These are phyloP conservation scores for Sebastes variabilis DNA, from an alignment of 2,797 vertebrate genomes.

Conservation along the genomic window DNA sequence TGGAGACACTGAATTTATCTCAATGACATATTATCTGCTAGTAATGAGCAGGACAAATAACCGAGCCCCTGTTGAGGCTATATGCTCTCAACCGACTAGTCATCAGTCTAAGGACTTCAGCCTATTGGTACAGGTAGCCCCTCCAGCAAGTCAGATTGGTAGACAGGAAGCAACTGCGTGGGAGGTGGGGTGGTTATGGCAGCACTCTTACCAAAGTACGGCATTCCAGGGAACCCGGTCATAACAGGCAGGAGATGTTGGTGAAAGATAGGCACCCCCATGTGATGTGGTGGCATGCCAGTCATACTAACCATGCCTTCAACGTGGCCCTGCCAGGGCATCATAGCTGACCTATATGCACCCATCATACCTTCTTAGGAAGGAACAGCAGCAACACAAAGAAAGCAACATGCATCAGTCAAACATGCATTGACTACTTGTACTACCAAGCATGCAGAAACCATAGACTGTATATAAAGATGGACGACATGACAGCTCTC, in stretches of 20 bases:
- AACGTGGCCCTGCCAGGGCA: constrained; percentile 88
- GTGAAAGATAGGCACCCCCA: constrained; percentile 89
- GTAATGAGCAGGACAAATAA: constrained; percentile 16
- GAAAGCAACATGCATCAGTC: constrained; percentile 95
- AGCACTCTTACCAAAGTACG: constrained; percentile 91
- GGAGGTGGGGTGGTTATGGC: constrained; percentile 65
- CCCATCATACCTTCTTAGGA: constrained; percentile 90
- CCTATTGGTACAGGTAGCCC: constrained; percentile 84
- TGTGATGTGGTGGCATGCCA: constrained; percentile 93
- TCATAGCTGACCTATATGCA: constrained; percentile 91
- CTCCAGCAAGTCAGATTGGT: constrained; percentile 84
- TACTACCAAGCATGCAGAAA: constrained; percentile 49
- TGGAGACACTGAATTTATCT: not conserved
- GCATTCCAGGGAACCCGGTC: constrained; percentile 90
- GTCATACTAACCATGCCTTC: constrained; percentile 95
- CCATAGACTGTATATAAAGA: no score
- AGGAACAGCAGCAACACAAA: constrained; percentile 82
- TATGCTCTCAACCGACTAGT: constrained; percentile 14
- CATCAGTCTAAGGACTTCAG: constrained; percentile 45
- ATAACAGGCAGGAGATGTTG: constrained; percentile 90
- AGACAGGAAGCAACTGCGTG: constrained; percentile 87
- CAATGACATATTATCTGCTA: not conserved
- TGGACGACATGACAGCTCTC: no score
- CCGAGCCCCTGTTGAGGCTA: constrained; percentile 23
- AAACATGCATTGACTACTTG: constrained; percentile 87